Evolutionary conservation across 2,797 vertebrate species (phyloP).

Genomic region (Mergus octosetaceus): DNA sequence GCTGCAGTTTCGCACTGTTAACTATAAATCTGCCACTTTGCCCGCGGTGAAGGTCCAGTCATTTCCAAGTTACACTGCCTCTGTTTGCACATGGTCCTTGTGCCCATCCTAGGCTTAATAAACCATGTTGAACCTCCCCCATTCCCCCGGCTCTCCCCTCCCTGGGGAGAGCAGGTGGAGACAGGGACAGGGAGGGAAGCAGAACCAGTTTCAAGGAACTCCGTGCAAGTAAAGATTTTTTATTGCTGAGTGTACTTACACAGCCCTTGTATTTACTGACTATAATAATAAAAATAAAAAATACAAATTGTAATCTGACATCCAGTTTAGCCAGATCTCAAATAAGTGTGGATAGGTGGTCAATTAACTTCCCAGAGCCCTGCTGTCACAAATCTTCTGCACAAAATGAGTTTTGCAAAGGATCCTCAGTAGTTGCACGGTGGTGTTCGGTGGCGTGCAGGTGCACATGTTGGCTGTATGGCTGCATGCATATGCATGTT

Average conservation of each 20-base stretch:
- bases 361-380: not conserved
- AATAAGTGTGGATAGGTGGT: not conserved
- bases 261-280: not conserved
- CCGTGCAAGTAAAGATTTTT: accelerated
- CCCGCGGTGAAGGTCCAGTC: not conserved
- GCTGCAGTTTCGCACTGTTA: not conserved
- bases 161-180: not conserved
- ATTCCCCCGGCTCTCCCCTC: not conserved
- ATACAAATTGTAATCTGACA: not conserved
- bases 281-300: not conserved
- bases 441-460: not conserved
- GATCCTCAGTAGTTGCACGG: not conserved
- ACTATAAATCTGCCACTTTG: not conserved
- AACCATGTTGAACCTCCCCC: accelerated
- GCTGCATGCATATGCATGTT: not conserved
- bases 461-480: not conserved
- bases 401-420: not conserved
- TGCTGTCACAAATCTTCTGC: not conserved
- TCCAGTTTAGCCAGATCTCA: not conserved
- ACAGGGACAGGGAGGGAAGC: not conserved
- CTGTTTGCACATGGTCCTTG: not conserved
- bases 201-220: not conserved
- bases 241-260: not conserved
- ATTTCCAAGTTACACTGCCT: not conserved
- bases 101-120: not conserved